Base-by-base conservation (phyloP, 2,797 vertebrate genomes). In the Champsocephalus gunnari region DNA sequence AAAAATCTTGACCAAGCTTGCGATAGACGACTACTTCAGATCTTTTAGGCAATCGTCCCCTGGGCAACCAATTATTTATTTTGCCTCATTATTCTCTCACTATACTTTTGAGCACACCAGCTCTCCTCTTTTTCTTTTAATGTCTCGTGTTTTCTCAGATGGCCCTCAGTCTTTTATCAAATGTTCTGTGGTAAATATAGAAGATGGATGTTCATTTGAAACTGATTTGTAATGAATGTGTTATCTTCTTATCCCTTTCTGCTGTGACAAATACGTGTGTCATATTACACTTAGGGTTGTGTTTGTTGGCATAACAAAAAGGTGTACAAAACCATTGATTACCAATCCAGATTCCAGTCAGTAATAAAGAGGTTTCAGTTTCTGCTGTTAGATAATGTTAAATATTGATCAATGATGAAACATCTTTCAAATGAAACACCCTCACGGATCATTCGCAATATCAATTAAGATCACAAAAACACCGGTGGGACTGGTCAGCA, bases 21-120 rank as follows among this genome's bases (percentile, higher is more conserved):
- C 91, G 93, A 93, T 90, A 88, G 91, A 93, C 92, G 91, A 90
- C 91, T 90, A 90, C 93, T 93, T 89, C 88, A 77, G 2, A 41
- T 93, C 94, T 90, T 93, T 94, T 95, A 88, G 73, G 60, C 68
- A 75, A 90, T 95, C 95, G 95, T 98, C 95, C 92, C 96, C 95
- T 95, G 82, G 96, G 95, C 88, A 96, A 96, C 96, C 90, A 92
- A 90, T 95, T 87, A 85, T 86, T 89, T 80, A 82, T 80, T 84
- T 84, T 60, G 67, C 72, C 38, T 70, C 66, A 63, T 79, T 89
- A 71, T 73, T 79, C 57, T 70, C 43, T 65, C 32, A 12, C 34
- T 65, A 10, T 76, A 56, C 75, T 85, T 81, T 86, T 34, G 17
- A 76, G 72, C 66, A 57, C 50, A 65, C 63, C 49, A 68, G 47